phyloP scores from a whole-genome alignment of 1,140 invertebrate species.

The Trialeurodes vaporariorum region DNA sequence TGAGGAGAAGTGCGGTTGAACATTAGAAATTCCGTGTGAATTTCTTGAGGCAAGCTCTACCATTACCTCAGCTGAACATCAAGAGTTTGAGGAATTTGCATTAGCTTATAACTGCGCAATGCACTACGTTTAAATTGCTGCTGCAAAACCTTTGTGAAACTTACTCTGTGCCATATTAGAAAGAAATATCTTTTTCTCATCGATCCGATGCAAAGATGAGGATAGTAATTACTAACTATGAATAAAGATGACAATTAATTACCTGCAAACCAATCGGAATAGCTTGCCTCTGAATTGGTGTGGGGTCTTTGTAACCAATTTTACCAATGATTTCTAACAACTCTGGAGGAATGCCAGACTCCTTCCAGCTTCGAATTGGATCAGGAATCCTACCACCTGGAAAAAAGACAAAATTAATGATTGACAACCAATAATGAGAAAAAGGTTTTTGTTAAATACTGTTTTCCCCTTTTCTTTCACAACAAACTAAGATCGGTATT shows the following conservation, averaged over 20 bases:
- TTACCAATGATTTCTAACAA: conserved; percentile 90
- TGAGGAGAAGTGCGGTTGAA: too few species aligned
- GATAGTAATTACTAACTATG: conserved; percentile 8
- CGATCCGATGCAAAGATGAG: neutral
- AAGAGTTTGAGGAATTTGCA: too few species aligned
- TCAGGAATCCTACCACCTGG: conserved; percentile 85
- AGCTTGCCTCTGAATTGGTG: conserved; percentile 97
- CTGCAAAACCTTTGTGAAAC: neutral
- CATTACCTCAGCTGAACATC: too few species aligned
- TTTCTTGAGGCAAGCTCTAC: too few species aligned
- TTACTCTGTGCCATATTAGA: neutral
- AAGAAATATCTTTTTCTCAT: neutral
- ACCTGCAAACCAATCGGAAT: conserved; percentile 90
- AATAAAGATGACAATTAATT: conserved; percentile 18
- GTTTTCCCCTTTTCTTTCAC: too few species aligned
- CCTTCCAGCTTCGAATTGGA: conserved; percentile 90
- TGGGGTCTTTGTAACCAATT: conserved; percentile 95
- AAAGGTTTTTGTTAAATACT: too few species aligned
- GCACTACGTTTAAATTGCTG: neutral
- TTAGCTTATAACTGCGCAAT: neutral
- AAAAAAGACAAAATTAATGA: conserved; percentile 20
- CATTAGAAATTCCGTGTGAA: too few species aligned
- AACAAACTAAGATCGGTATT: too few species aligned
- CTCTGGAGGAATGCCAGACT: conserved; percentile 82
- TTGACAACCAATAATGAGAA: too few species aligned